Conservation (phyloP, 2,113 vertebrate species). For the Rhinoderma darwinii region DNA sequence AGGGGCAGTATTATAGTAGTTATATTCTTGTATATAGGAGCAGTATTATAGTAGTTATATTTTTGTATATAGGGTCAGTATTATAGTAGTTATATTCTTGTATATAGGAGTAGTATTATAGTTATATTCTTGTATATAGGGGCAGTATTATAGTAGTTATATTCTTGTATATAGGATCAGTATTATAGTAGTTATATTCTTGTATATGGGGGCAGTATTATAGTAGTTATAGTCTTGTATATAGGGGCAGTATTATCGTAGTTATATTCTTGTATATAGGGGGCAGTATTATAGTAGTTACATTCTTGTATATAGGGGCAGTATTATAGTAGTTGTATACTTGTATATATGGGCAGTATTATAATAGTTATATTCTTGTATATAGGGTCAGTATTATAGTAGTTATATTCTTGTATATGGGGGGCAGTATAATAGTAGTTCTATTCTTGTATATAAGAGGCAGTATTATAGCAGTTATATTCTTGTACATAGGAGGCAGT, state of each 20-base stretch:
- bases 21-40: neutral
- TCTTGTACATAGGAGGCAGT: too few species aligned
- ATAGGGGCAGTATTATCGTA: neutral
- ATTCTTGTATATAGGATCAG: neutral
- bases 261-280: too few species aligned
- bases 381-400: too few species aligned
- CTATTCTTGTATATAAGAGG: too few species aligned
- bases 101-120: neutral
- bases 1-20: slow-evolving; percentile 8
- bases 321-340: too few species aligned
- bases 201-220: neutral
- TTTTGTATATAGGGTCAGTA: neutral
- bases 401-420: too few species aligned
- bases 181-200: slow-evolving; percentile 8
- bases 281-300: too few species aligned
- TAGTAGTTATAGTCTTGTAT: slow-evolving; percentile 1
- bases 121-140: neutral
- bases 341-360: too few species aligned
- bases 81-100: slow-evolving; percentile 23
- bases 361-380: too few species aligned
- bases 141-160: neutral
- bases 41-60: slow-evolving; percentile 10
- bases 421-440: too few species aligned
- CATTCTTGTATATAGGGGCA: too few species aligned
- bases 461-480: too few species aligned